Evolutionary conservation across 1,140 invertebrate genomes (phyloP).

Genomic region (Phymorhynchus buccinoides): DNA sequence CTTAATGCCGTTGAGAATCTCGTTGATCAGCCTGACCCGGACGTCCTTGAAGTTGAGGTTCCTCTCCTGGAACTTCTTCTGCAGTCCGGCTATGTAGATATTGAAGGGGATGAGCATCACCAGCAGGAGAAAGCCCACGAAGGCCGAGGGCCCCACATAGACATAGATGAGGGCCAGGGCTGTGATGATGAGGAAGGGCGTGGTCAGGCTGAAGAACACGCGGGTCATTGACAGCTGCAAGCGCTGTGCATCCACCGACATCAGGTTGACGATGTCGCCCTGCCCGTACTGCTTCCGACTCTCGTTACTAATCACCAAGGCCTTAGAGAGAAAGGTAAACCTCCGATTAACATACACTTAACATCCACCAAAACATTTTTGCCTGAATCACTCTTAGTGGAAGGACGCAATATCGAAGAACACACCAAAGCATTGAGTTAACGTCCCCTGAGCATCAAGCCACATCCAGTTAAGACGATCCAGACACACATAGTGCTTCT

Average conservation of each 20-base stretch:
- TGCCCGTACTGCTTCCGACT: slow-evolving; percentile 70
- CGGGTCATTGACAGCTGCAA: slow-evolving; percentile 77
- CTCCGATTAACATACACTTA: too few relatives aligned
- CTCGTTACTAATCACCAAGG: slow-evolving; percentile 54
- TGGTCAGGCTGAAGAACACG: slow-evolving; percentile 96
- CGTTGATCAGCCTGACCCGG: slow-evolving; percentile 73
- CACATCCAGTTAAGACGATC: too few relatives aligned
- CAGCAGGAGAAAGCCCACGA: slow-evolving; percentile 66
- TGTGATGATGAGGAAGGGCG: slow-evolving; percentile 82
- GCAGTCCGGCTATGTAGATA: slow-evolving; percentile 86
- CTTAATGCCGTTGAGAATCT: slow-evolving; percentile 73
- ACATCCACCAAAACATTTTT: too few relatives aligned
- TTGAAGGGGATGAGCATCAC: slow-evolving; percentile 79
- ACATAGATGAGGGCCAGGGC: slow-evolving; percentile 83
- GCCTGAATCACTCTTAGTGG: too few relatives aligned
- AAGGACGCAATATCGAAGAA: too few relatives aligned
- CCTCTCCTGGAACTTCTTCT: slow-evolving; percentile 74
- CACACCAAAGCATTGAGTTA: too few relatives aligned
- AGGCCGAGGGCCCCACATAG: slow-evolving; percentile 70
- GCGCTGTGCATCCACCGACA: slow-evolving; percentile 75
- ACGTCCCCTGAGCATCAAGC: too few relatives aligned
- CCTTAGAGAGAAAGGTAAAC: slow-evolving; percentile 43
- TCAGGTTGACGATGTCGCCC: slow-evolving; percentile 78
- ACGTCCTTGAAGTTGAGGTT: slow-evolving; percentile 77
- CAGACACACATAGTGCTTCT: too few relatives aligned